Conservation (phyloP, 2,888 invertebrate genomes). For the Melieria picta region DNA sequence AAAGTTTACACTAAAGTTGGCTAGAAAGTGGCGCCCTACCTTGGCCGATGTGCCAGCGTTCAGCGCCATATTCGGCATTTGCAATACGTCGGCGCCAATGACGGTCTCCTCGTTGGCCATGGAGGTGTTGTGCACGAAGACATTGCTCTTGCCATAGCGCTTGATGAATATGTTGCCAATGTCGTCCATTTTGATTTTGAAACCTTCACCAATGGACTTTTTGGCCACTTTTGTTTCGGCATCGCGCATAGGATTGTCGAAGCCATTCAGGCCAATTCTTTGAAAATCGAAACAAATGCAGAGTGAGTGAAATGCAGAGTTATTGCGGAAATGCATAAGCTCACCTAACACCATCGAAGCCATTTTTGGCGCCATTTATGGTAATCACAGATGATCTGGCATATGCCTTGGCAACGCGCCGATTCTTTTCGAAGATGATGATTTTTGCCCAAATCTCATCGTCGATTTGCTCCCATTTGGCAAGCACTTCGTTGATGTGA, state of each 20-base stretch:
- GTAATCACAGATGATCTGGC: constrained; percentile 94
- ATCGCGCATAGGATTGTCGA: constrained; percentile 95
- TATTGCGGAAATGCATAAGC: constrained; percentile 45
- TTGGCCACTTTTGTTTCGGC: constrained; percentile 91
- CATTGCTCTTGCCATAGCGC: constrained; percentile 74
- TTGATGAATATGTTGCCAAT: constrained; percentile 77
- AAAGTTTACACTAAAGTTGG: not conserved
- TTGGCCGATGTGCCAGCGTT: constrained; percentile 73
- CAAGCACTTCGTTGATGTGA: constrained; percentile 94
- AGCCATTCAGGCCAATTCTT: constrained; percentile 95
- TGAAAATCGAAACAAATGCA: not conserved
- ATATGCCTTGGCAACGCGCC: constrained; percentile 96
- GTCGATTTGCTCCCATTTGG: constrained; percentile 96
- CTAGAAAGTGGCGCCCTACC: constrained; percentile 60
- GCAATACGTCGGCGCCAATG: constrained; percentile 75
- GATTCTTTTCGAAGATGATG: constrained; percentile 93
- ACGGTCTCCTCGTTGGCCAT: constrained; percentile 70
- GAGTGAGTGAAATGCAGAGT: too few species aligned
- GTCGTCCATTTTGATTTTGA: constrained; percentile 79
- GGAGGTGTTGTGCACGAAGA: constrained; percentile 72
- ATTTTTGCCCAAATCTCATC: constrained; percentile 99
- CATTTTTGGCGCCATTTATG: constrained; percentile 94
- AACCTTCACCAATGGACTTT: constrained; percentile 88
- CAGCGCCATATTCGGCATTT: constrained; percentile 73
- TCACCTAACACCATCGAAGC: constrained; percentile 95